Evolutionary conservation across 2,113 vertebrate species (phyloP).

Genomic region (Crotalus helleri): DNA sequence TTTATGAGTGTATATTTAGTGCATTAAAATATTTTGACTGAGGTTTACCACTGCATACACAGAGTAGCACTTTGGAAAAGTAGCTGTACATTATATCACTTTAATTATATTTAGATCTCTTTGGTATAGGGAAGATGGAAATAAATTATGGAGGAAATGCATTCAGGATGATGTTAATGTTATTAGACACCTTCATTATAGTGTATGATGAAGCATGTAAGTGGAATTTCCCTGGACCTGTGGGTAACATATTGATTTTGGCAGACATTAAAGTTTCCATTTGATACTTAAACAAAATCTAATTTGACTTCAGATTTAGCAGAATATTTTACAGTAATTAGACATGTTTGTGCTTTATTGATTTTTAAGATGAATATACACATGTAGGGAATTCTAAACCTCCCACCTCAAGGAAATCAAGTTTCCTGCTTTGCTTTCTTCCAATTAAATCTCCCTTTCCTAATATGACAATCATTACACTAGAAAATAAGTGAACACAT

Average conservation of each 20-base stretch:
- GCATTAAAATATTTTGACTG: constrained; percentile 45
- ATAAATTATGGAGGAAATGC: constrained; percentile 49
- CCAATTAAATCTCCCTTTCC: constrained; percentile 46
- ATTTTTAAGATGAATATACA: constrained; percentile 54
- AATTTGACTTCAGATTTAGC: constrained; percentile 58
- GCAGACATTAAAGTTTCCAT: constrained; percentile 48
- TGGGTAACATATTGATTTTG: constrained; percentile 47
- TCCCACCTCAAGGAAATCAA: constrained; percentile 25
- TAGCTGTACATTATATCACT: constrained; percentile 46
- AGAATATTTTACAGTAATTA: constrained; percentile 62
- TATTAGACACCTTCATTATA: constrained; percentile 50
- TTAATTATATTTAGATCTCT: constrained; percentile 48
- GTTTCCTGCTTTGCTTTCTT: constrained; percentile 18
- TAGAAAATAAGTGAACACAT: constrained; percentile 30
- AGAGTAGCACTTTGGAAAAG: constrained; percentile 35
- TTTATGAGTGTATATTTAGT: constrained; percentile 45
- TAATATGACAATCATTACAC: constrained; percentile 19
- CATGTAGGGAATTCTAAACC: constrained; percentile 46
- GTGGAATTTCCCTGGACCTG: constrained; percentile 27
- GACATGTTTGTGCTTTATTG: constrained; percentile 56
- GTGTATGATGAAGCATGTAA: constrained; percentile 55
- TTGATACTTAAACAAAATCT: constrained; percentile 58
- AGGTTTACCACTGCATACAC: constrained; percentile 37
- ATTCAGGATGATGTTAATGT: constrained; percentile 42
- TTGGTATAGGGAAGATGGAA: background rate